Evolutionary conservation across 2,113 vertebrate genomes (phyloP).

Genomic region (Zosterops hypoxanthus): DNA sequence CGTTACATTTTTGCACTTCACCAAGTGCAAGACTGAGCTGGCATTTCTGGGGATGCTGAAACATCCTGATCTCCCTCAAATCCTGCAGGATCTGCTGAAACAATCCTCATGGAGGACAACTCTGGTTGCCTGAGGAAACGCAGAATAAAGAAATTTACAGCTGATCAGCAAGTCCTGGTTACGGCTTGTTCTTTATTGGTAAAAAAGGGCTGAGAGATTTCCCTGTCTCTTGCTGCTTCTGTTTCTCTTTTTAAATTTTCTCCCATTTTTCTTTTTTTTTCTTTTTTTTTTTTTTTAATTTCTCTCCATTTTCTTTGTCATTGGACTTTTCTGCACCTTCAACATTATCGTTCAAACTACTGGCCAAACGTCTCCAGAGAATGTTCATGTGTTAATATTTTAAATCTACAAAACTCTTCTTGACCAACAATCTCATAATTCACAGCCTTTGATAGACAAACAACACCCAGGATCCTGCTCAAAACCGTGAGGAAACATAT

Average conservation of each 20-base stretch:
- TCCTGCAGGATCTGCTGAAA: neutral
- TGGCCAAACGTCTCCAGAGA: neutral
- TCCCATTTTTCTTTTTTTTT: neutral
- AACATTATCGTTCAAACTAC: neutral
- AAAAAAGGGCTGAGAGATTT: neutral
- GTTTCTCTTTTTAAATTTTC: neutral
- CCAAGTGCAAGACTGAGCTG: slow-evolving; percentile 27
- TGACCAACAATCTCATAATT: neutral
- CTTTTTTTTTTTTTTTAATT: neutral
- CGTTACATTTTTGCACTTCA: neutral
- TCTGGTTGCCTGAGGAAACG: slow-evolving; percentile 21
- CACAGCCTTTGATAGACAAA: neutral
- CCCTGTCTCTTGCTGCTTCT: neutral
- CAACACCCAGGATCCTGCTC: neutral
- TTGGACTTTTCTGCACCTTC: neutral
- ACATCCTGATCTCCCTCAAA: neutral
- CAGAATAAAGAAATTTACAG: neutral
- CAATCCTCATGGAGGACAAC: neutral
- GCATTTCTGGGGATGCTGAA: neutral
- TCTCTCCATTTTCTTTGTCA: neutral
- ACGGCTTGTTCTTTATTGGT: neutral
- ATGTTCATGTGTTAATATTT: neutral
- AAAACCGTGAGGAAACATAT: neutral
- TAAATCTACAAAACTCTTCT: neutral
- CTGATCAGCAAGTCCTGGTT: neutral